Percentiles rank a stretch among this genome's conserved stretches.
Conservation (phyloP, 2,888 invertebrate species). For the Cheilosia urbana region DNA sequence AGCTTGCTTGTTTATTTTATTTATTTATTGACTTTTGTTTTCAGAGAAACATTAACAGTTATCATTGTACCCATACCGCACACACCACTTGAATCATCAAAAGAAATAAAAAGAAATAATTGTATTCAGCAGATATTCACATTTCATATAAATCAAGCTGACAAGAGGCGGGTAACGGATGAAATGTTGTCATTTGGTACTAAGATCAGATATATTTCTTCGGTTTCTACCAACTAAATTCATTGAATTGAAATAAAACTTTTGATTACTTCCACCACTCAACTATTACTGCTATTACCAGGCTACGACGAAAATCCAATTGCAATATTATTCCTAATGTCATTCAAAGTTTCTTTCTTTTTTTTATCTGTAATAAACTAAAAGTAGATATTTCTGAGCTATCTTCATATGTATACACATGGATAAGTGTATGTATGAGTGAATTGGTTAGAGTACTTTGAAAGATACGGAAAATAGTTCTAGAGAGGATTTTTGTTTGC, state of each 20-base stretch:
- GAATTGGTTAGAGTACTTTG: neutral
- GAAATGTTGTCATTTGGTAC: conserved; percentile 1
- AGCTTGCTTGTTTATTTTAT: neutral
- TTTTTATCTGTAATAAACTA: conserved; percentile 53
- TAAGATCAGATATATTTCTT: neutral
- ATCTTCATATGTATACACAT: neutral
- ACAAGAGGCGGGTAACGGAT: conserved; percentile 7
- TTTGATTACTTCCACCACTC: conserved; percentile 58
- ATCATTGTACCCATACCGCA: neutral
- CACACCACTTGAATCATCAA: conserved; percentile 29
- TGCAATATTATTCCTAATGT: conserved; percentile 56
- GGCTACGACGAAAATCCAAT: conserved; percentile 43
- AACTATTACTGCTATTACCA: conserved; percentile 19
- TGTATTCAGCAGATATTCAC: neutral
- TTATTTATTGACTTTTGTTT: neutral
- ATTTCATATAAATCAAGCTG: conserved; percentile 9
- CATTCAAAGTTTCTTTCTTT: conserved; percentile 54
- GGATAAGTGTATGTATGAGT: neutral
- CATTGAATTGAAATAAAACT: conserved; percentile 53
- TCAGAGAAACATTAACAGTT: conserved; percentile 25
- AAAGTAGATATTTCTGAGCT: conserved; percentile 16
- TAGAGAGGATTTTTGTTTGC: conserved; percentile 42
- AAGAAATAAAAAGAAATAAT: conserved; percentile 2
- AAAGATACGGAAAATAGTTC: conserved; percentile 16
- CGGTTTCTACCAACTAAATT: conserved; percentile 8